Percentiles rank a stretch among this genome's conserved stretches.
Conservation (phyloP, 2,797 vertebrate genomes). For the Gymnoscopelus braueri region DNA sequence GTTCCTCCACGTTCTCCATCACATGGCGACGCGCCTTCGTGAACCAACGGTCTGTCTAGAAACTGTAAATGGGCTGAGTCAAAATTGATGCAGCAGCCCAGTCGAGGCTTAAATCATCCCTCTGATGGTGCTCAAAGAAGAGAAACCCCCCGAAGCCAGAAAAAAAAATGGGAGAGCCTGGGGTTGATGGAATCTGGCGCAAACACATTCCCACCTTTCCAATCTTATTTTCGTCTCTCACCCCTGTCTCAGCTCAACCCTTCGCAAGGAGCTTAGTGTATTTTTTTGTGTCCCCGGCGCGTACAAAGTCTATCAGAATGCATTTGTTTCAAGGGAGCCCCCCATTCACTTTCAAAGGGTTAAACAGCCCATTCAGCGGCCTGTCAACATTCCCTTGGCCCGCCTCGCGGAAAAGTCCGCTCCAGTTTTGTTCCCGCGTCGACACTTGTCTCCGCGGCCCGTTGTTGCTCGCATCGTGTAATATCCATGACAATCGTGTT, state of each 20-base stretch:
- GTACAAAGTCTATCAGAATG: slow-evolving; percentile 95
- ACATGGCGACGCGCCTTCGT: slow-evolving; percentile 71
- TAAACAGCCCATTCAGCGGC: slow-evolving; percentile 99
- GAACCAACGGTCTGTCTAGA: slow-evolving; percentile 78
- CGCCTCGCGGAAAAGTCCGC: slow-evolving; percentile 87
- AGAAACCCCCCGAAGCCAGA: slow-evolving; percentile 72
- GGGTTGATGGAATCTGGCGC: slow-evolving; percentile 80
- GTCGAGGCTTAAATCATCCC: slow-evolving; percentile 82
- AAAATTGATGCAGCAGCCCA: slow-evolving; percentile 77
- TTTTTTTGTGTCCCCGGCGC: slow-evolving; percentile 86
- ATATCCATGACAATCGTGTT: slow-evolving; percentile 99
- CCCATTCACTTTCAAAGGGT: slow-evolving; percentile 98
- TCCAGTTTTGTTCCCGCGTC: slow-evolving; percentile 91
- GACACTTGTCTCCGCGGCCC: slow-evolving; percentile 93
- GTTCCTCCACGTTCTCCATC: slow-evolving; percentile 76
- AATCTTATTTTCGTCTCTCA: slow-evolving; percentile 83
- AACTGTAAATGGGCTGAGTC: slow-evolving; percentile 77
- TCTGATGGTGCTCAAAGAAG: slow-evolving; percentile 73
- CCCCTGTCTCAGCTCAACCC: slow-evolving; percentile 69
- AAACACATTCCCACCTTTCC: slow-evolving; percentile 82
- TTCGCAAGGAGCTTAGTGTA: slow-evolving; percentile 81
- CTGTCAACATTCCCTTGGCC: slow-evolving; percentile 93
- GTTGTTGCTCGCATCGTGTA: slow-evolving; percentile 95
- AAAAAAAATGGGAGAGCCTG: slow-evolving; percentile 76
- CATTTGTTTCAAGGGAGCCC: slow-evolving; percentile 89